phyloP scores from a whole-genome alignment of 2,113 vertebrate species.

The Rafetus swinhoei region DNA sequence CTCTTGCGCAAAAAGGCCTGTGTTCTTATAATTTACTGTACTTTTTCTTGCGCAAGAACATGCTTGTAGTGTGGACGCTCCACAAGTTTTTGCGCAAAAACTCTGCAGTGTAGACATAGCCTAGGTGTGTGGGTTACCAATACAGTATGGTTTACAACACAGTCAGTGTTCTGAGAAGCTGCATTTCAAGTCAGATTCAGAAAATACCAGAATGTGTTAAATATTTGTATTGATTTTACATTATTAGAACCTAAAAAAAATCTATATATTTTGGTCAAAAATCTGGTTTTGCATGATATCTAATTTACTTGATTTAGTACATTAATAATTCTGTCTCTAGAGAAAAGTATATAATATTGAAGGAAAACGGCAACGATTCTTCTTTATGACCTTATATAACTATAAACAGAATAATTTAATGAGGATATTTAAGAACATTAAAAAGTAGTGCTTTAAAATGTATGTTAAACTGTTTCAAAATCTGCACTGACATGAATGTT shows the following conservation, averaged over 20 bases:
- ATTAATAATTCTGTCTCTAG: slow-evolving; percentile 31
- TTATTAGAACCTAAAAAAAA: slow-evolving; percentile 44
- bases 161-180: not conserved
- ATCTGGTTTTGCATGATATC: slow-evolving; percentile 18
- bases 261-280: not conserved
- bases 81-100: too few relatives aligned
- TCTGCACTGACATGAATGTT: not conserved
- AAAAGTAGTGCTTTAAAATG: not conserved
- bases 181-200: not conserved
- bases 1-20: too few relatives aligned
- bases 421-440: not conserved
- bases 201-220: slow-evolving; percentile 31
- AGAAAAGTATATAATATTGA: not conserved
- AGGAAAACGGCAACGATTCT: not conserved
- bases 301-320: slow-evolving; percentile 33
- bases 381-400: slow-evolving; percentile 26
- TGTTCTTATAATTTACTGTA: too few relatives aligned
- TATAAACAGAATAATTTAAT: not conserved
- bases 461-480: not conserved
- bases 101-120: too few relatives aligned
- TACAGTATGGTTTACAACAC: not conserved
- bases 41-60: too few relatives aligned
- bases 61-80: too few relatives aligned
- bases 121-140: too few relatives aligned
- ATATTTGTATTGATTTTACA: slow-evolving; percentile 60